Percentiles rank a stretch among this genome's conserved stretches.
phyloP scores from a whole-genome alignment of 2,113 vertebrate species.

The Trochalopteron elliotii region DNA sequence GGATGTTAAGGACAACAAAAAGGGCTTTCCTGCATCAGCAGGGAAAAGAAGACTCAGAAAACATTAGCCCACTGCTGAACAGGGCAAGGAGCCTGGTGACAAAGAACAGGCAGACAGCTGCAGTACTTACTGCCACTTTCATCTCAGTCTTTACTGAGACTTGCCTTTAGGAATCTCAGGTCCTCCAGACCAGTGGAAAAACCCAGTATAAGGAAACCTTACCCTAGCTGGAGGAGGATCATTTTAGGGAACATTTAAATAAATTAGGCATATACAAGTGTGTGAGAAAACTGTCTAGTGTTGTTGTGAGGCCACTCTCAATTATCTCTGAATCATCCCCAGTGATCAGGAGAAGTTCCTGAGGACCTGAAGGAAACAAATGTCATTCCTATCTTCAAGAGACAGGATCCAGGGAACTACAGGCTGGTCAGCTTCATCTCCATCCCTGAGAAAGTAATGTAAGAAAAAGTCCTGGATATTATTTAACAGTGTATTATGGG shows the following conservation, averaged over 20 bases:
- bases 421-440: neutral
- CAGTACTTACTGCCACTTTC: neutral
- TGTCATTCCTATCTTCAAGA: neutral
- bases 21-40: neutral
- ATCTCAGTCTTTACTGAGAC: neutral
- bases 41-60: neutral
- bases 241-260: neutral
- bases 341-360: neutral
- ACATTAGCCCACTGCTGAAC: fast-evolving
- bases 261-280: neutral
- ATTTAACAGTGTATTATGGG: neutral
- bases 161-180: neutral
- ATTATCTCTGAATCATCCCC: neutral
- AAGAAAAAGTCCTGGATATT: neutral
- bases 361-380: neutral
- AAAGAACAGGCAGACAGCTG: neutral
- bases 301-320: neutral
- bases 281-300: neutral
- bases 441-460: neutral
- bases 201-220: neutral
- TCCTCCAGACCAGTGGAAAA: neutral
- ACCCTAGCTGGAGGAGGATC: neutral
- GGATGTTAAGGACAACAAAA: neutral
- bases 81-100: neutral
- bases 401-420: neutral